Base-by-base conservation (phyloP, 2,113 vertebrate species). In the Boleophthalmus pectinirostris region DNA sequence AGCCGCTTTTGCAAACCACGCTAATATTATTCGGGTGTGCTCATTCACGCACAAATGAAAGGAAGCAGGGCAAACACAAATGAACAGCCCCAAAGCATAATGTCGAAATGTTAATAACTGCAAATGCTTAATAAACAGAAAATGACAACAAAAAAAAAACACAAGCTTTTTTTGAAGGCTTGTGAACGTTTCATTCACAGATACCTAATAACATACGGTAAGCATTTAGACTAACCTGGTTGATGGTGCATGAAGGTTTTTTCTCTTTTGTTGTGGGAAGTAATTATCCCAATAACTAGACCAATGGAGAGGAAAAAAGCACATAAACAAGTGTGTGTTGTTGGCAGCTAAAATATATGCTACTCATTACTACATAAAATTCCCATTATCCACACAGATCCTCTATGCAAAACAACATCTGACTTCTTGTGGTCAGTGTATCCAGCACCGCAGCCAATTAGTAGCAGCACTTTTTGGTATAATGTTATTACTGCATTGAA, bases 271-370 rank as follows among this genome's bases (percentile, higher is more conserved):
- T 85, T 75, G 75, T 75, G 67, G n/a, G 77, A 4, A 72, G 58
- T 70, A 81, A 85, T 90, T 83, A 81, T 58, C 67, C 72, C 53
- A 35, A 38, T 82, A 74, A 82, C 82, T 79, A 70, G 68, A 85
- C 47, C 77, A 72, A 71, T 76, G 66, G 72, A 78, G 70, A 72
- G 82, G 75, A 75, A 23, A 29, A 68, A 79, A 56, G 73, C 78
- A 81, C 71, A 72, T 65, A 68, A 67, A 53, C 57, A 21, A 56
- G 53, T n/a, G 20, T 10, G 9, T 56, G 53, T 21, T 47, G 29
- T 67, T 82, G 74, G 73, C 76, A 16, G 25, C 25, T 15, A 60
- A 60, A 60, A 33, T 61, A 18, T 61, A 61, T 61, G 7, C 24
- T 33, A 61, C 25, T 33, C 58, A 33, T 61, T 33, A 61, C 58